These are phyloP conservation scores for Tetraodon nigroviridis DNA, from an alignment of 2,113 vertebrate genomes.

Conservation along the genomic window DNA sequence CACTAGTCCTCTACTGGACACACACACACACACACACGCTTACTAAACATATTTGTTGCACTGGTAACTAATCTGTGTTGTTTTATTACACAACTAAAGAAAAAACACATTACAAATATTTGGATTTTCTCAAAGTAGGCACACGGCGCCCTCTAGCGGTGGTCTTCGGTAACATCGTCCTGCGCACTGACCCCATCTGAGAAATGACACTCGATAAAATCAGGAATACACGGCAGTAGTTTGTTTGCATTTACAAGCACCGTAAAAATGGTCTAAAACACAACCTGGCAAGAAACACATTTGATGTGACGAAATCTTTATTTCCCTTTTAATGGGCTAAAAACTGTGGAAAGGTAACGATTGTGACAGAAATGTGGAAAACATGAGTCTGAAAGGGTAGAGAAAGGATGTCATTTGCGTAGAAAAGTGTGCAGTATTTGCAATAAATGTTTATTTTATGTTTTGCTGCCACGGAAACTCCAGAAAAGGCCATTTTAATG, in stretches of 20 bases:
- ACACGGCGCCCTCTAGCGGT: background rate
- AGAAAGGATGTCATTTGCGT: background rate
- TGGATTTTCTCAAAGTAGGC: background rate
- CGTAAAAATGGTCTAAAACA: background rate
- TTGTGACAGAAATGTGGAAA: too few species aligned
- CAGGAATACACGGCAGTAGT: too few species aligned
- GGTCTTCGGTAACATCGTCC: too few species aligned
- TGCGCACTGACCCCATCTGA: too few species aligned
- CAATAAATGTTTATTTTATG: background rate
- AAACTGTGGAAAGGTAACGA: too few species aligned
- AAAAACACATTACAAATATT: background rate
- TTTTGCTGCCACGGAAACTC: background rate
- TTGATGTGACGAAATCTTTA: background rate
- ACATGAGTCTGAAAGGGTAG: background rate
- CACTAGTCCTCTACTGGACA: too few species aligned
- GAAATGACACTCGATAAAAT: too few species aligned
- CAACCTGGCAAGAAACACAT: background rate
- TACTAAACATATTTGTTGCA: too few species aligned
- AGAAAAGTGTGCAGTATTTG: background rate
- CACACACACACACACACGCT: too few species aligned
- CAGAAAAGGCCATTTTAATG: background rate
- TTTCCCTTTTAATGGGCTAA: too few species aligned
- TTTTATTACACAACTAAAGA: background rate
- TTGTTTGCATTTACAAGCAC: too few species aligned
- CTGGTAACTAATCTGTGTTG: too few species aligned